Evolutionary conservation across 2,113 vertebrate genomes (phyloP), one percentile per base, ranked within the genome.

Genomic region (Hiodon tergisus): DNA sequence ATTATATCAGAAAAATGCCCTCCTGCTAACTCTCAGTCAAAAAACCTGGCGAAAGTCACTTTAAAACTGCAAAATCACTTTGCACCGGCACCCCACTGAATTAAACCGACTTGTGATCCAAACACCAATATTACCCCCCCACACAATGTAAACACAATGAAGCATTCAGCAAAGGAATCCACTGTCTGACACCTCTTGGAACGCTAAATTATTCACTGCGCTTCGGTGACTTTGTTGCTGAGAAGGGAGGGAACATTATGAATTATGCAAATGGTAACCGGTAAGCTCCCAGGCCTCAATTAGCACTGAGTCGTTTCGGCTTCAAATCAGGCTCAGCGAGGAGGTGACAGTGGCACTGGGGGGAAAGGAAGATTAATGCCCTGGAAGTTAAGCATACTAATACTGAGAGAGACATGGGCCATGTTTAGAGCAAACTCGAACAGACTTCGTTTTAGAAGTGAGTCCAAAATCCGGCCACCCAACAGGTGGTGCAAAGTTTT

Each of bases 41-140:
- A 31, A 31, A 31, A 31, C 31, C 31, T 2, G 2, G 31, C 31
- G 31, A 31, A 0, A 31, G 31, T 31, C 31, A 31, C 31, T 31
- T 31, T 31, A 31, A 31, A 31, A 31, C 31, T 0, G 31, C 31
- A 31, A 31, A 31, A 31, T 31, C 31, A 31, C 31, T 31, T 31
- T 31, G 31, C 31, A 31, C 1, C 31, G 31, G 31, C 31, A 2
- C 31, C 31, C 31, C 31, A 31, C 31, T 31, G 31, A 31, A 31
- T 31, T 31, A 31, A 31, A 31, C 31, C 31, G 31, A 31, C 31
- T 31, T 31, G 31, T 31, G 31, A 31, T 84, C n/a, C 57, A 79
- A 85, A 82, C 82, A 85, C 83, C 75, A 70, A 51, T 72, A 62
- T 79, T 77, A 88, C 87, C 90, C 88, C 88, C 84, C 81, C 80